A percentile compares a stretch with the other conserved stretches of the same genome.
These are phyloP conservation scores for Pleuronectes platessa DNA, from an alignment of 2,113 vertebrate species.

Conservation along the genomic window DNA sequence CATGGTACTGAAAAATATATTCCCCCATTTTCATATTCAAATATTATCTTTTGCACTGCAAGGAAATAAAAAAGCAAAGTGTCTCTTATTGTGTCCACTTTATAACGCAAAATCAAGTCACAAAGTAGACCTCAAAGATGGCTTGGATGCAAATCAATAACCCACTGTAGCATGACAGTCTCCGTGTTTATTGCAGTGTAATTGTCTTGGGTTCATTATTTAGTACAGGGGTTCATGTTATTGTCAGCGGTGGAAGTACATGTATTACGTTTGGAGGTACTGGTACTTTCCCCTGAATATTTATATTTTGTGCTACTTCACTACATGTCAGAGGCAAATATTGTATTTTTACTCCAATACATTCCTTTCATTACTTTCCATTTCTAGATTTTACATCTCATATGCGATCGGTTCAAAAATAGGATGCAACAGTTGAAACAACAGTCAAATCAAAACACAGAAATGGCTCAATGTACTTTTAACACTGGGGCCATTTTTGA, in stretches of 20 bases:
- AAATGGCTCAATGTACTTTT: too few relatives aligned
- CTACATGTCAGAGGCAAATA: neutral
- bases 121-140: neutral
- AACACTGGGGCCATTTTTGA: too few relatives aligned
- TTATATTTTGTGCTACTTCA: neutral
- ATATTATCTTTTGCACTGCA: neutral
- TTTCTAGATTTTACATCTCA: too few relatives aligned
- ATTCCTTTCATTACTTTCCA: too few relatives aligned
- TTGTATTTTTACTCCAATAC: neutral
- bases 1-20: too few relatives aligned
- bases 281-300: neutral
- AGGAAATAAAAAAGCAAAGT: neutral
- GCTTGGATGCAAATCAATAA: too few relatives aligned
- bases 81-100: neutral
- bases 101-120: neutral
- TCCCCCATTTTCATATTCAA: neutral
- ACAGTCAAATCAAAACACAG: too few relatives aligned
- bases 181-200: neutral
- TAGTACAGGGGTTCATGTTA: neutral
- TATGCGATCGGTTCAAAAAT: too few relatives aligned
- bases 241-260: neutral
- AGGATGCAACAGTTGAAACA: too few relatives aligned
- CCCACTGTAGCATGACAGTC: neutral
- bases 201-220: neutral
- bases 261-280: neutral